phyloP scores from a whole-genome alignment of 2,888 invertebrate species.

The Napeogenes inachia region DNA sequence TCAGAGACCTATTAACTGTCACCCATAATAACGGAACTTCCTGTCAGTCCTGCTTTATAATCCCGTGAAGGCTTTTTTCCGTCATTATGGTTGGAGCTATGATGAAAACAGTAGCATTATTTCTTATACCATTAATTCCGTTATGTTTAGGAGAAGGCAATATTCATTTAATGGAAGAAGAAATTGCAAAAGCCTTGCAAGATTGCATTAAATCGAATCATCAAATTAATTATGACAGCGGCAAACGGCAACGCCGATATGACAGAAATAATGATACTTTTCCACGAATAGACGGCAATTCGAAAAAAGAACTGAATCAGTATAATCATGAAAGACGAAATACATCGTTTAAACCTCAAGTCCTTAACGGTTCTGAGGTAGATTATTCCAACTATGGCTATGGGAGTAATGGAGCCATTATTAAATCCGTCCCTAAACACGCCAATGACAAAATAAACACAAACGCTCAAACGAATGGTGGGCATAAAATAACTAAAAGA shows the following conservation, averaged over 20 bases:
- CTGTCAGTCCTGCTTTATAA: conserved; percentile 48
- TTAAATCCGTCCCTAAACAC: conserved; percentile 38
- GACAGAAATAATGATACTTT: conserved; percentile 35
- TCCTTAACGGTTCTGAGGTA: conserved; percentile 52
- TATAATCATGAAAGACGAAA: conserved; percentile 56
- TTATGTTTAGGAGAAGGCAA: conserved; percentile 59
- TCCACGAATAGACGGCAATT: conserved; percentile 47
- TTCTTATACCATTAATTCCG: conserved; percentile 43
- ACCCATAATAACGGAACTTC: conserved; percentile 48
- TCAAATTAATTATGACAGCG: conserved; percentile 28
- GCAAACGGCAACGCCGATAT: conserved; percentile 41
- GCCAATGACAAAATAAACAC: conserved; percentile 13
- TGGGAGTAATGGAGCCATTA: conserved; percentile 40
- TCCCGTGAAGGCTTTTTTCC: conserved; percentile 14
- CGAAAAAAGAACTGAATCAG: conserved; percentile 42
- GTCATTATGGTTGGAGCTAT: conserved; percentile 39
- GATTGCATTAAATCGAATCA: conserved; percentile 41
- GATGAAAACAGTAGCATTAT: conserved; percentile 39
- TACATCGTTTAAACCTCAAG: conserved; percentile 40
- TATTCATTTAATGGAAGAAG: conserved; percentile 62
- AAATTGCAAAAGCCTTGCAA: conserved; percentile 57
- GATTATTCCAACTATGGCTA: conserved; percentile 46
- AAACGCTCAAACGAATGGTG: conserved; percentile 19
- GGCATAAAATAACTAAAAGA: conserved; percentile 44
- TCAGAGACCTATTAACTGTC: conserved; percentile 41